These are phyloP conservation scores for Dimorphilus gyrociliatus DNA, from an alignment of 2,888 invertebrate genomes.

Conservation along the genomic window DNA sequence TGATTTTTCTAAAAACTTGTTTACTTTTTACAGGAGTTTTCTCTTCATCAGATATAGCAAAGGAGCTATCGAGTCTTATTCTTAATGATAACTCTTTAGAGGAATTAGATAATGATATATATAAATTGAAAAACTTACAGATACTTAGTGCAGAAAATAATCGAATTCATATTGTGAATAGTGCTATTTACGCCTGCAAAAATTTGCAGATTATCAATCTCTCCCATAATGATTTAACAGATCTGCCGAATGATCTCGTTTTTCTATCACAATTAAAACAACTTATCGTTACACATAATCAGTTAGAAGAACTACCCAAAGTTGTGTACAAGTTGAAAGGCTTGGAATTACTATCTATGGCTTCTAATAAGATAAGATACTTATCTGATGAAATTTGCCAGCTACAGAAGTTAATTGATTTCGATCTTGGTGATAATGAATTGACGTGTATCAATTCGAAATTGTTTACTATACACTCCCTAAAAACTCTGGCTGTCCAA, in stretches of 20 bases:
- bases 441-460: constrained; percentile 21
- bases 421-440: constrained; percentile 24
- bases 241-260: constrained; percentile 16
- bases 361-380: constrained; percentile 20
- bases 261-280: constrained; percentile 15
- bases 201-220: no score
- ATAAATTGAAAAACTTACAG: constrained; percentile 15
- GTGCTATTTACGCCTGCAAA: no score
- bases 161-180: no score
- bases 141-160: constrained; percentile 23
- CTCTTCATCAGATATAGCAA: no score
- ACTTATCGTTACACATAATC: constrained; percentile 18
- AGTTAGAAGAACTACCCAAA: constrained; percentile 16
- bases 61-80: constrained; percentile 17
- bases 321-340: constrained; percentile 16
- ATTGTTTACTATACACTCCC: constrained; percentile 21
- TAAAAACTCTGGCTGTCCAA: constrained; percentile 20
- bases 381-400: constrained; percentile 18
- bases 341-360: constrained; percentile 17
- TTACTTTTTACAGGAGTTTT: no score
- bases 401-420: constrained; percentile 17
- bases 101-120: constrained; percentile 14
- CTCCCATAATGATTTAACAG: constrained; percentile 22
- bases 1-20: no score
- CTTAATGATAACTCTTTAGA: constrained; percentile 18